phyloP scores from a whole-genome alignment of 1,140 invertebrate genomes.

The Lepidotrigona ventralis region DNA sequence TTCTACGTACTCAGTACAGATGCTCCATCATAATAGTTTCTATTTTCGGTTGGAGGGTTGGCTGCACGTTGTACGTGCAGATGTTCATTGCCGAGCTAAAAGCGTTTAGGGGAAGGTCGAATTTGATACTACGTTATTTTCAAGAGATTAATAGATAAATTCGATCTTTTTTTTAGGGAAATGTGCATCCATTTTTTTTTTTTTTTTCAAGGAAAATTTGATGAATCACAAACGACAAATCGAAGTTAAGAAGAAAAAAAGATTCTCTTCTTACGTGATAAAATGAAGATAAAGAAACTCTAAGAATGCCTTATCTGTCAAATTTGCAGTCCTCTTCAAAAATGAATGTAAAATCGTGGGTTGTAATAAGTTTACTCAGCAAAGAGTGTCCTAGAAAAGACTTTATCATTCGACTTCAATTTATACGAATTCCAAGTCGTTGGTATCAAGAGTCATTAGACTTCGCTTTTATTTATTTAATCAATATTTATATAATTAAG shows the following conservation, averaged over 20 bases:
- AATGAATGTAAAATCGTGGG: background rate
- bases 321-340: background rate
- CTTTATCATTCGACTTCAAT: constrained; percentile 32
- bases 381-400: background rate
- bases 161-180: background rate
- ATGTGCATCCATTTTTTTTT: background rate
- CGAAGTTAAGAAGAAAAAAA: background rate
- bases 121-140: constrained; percentile 28
- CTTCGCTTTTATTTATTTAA: constrained; percentile 33
- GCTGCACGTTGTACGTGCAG: constrained; percentile 53
- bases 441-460: constrained; percentile 36
- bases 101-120: constrained; percentile 50
- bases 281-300: background rate
- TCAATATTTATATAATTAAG: constrained; percentile 12
- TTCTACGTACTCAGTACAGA: constrained; percentile 52
- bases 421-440: constrained; percentile 43
- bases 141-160: constrained; percentile 32
- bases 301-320: background rate
- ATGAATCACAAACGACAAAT: background rate
- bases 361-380: background rate
- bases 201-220: background rate
- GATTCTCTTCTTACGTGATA: background rate
- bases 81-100: constrained; percentile 54
- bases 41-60: constrained; percentile 62
- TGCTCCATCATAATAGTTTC: constrained; percentile 65